These are phyloP conservation scores for Apodemia duryi DNA, from an alignment of 2,888 invertebrate genomes.

Conservation along the genomic window DNA sequence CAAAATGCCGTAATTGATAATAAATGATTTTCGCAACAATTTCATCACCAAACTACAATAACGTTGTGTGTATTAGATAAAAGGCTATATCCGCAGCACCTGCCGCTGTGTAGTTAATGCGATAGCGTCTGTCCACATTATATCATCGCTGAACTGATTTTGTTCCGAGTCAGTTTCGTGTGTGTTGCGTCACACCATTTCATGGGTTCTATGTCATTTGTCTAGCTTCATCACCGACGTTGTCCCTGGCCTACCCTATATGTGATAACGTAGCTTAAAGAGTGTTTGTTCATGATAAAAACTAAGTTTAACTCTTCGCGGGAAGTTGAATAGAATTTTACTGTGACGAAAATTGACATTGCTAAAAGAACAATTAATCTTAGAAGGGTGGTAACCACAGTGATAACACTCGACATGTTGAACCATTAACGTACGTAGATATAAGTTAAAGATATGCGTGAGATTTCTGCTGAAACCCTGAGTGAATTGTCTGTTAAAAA, in stretches of 20 bases:
- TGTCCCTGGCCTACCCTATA: not conserved
- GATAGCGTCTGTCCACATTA: not conserved
- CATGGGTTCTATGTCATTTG: not conserved
- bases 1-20: not conserved
- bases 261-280: no score
- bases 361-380: no score
- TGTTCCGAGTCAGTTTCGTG: not conserved
- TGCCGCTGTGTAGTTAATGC: not conserved
- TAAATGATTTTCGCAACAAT: not conserved
- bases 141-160: not conserved
- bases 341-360: no score
- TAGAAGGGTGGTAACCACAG: no score
- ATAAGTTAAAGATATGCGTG: no score
- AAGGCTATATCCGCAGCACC: not conserved
- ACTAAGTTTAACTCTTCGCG: no score
- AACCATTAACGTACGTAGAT: no score
- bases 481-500: no score
- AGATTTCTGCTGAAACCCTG: no score
- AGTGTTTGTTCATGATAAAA: no score
- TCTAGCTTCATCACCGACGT: not conserved
- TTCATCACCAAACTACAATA: not conserved
- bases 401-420: no score
- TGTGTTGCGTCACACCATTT: not conserved
- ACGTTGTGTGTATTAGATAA: not conserved
- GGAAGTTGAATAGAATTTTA: no score